phyloP scores from a whole-genome alignment of 2,113 vertebrate species.

The Aldabrachelys gigantea region DNA sequence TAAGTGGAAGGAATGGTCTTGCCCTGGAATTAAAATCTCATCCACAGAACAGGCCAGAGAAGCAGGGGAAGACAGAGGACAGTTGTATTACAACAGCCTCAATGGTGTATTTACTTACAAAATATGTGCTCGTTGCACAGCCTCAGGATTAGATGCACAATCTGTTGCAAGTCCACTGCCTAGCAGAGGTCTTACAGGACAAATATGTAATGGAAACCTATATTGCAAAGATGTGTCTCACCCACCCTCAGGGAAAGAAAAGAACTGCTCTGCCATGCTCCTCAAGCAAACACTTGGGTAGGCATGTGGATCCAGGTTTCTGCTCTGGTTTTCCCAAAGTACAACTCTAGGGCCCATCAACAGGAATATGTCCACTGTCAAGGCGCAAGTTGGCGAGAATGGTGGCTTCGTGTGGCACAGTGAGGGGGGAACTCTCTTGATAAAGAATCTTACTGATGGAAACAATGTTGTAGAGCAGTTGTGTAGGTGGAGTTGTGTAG shows the following conservation, averaged over 20 bases:
- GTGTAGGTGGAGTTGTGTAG: background rate
- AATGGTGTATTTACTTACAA: background rate
- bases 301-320: background rate
- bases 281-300: background rate
- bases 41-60: background rate
- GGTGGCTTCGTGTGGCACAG: background rate
- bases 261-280: background rate
- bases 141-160: background rate
- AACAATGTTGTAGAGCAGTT: background rate
- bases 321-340: no score
- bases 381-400: background rate
- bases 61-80: background rate
- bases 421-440: no score
- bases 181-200: background rate
- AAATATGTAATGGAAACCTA: background rate
- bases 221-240: background rate
- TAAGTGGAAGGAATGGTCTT: background rate
- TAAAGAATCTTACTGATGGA: background rate
- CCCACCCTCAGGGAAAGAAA: no score
- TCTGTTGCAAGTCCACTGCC: background rate
- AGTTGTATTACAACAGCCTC: background rate
- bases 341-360: background rate
- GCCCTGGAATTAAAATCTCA: background rate
- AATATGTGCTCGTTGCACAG: background rate
- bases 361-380: background rate